Evolutionary conservation across 1,140 invertebrate genomes (phyloP), one percentile per base, ranked within the genome.

Genomic region (Pomacea maculata): DNA sequence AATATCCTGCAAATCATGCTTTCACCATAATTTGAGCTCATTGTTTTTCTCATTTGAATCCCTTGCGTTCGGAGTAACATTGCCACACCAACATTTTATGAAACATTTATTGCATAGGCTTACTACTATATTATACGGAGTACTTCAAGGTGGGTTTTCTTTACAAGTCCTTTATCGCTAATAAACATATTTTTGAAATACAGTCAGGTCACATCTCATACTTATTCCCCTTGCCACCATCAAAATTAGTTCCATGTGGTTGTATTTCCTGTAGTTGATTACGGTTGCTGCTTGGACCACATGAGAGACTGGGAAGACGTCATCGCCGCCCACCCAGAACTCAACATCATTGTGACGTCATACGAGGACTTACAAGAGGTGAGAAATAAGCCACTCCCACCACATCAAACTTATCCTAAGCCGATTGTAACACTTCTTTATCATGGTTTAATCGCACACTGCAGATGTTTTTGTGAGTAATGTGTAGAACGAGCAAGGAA

Each of bases 311-410:
- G 85, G 86, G 83, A 87, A 55, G 71, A 80, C 34, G 83, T 83
- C 5, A 82, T 85, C 45, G 75, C 63, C 34, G 72, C 84, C 5
- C 79, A 87, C 75, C 84, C 83, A 11, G 85, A 86, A 7, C 83
- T 82, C 21, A 83, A 84, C 2, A 78, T 87, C 11, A 70, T 82
- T 29, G 70, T 80, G 1, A 54, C 85, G 11, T 82, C 81, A 25
- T 87, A 86, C 63, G 87, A 87, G 76, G 82, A 83, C 65, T 75
- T 88, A 74, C 82, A 87, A 71, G 74, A 83, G 83, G 87, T 86
- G 67, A 84, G 80, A 17, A 52, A 15, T 12, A n/a, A n/a, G 8
- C 14, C 76, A 3, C 29, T 65, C 8, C 14, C 25, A 21, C 12
- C 5, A n/a, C 61, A n/a, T n/a, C 45, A 55, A 17, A n/a, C 52